Evolutionary conservation across 2,888 invertebrate species (phyloP), one percentile per base, ranked within the genome.

Genomic region (Leptopterna dolabrata): DNA sequence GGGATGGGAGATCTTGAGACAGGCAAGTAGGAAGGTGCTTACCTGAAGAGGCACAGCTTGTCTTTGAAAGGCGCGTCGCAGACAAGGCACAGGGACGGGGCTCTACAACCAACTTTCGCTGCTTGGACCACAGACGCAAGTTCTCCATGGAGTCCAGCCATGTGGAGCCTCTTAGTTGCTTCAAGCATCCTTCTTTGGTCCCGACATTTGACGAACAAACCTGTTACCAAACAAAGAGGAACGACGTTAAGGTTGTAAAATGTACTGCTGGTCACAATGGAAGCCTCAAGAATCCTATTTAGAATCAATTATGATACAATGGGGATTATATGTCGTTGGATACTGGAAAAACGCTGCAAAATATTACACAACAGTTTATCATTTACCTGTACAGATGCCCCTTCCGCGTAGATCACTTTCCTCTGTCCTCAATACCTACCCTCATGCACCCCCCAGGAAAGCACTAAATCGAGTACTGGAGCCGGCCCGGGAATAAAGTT

Each of bases 171-270:
- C 76, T 95, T 94, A 3, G 95, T 95, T 0, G 95, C 94, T 89
- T 94, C 93, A 90, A 96, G 93, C 90, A 96, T 93, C 76, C 95
- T 94, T 90, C 95, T 94, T 91, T 97, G 96, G 91, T 96, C 95
- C 47, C 94, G 94, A 88, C 96, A 96, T 90, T 96, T 96, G 24
- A 95, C 94, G 89, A 96, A 92, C 93, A 97, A 96, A 84, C 94
- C 85, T 85, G 95, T 36, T 7, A 7, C 36, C 36, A 36, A 36
- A 36, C 36, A 7, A 36, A 2, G 4, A 36, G 36, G 7, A 36
- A 36, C 7, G 4, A 36, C 36, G 7, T 7, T 36, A 7, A 4
- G 36, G 36, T 36, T 4, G 4, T 2, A 36, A 80, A 41, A 51
- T 2, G 14, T 71, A 11, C 1, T 36, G 7, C 36, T 4, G 2